Percentiles rank a stretch among this genome's conserved stretches.
These are phyloP conservation scores for Onychomys arenicola DNA, from an alignment of 2,797 vertebrate genomes.

Conservation along the genomic window DNA sequence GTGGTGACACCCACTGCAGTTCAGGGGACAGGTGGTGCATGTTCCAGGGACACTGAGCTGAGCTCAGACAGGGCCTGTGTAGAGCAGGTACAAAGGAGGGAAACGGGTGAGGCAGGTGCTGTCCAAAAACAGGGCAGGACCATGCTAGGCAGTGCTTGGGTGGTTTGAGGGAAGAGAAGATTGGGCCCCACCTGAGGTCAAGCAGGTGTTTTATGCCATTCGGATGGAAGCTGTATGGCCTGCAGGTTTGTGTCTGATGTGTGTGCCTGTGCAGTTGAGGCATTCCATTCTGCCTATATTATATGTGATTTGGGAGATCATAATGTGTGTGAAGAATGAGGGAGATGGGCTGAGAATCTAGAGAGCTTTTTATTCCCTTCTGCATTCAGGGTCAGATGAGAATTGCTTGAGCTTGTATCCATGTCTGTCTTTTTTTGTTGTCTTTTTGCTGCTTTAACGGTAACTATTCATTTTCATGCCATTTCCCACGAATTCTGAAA, in stretches of 20 bases:
- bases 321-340: accelerated
- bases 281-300: accelerated
- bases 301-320: background rate
- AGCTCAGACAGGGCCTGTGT: background rate
- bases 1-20: accelerated
- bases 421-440: background rate
- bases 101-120: background rate
- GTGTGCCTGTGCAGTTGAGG: background rate
- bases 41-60: background rate
- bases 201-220: background rate
- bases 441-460: background rate
- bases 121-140: background rate
- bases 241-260: background rate
- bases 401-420: background rate
- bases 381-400: background rate
- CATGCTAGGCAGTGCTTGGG: background rate
- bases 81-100: background rate
- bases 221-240: background rate
- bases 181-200: background rate
- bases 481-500: background rate
- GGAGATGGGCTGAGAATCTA: background rate
- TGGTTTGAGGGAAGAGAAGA: background rate
- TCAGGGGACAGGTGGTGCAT: background rate
- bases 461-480: background rate
- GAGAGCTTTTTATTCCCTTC: background rate